Percentiles rank a stretch among this genome's conserved stretches.
Evolutionary conservation across 2,888 invertebrate species (phyloP).

Genomic region (Hydrotaea diabolus): DNA sequence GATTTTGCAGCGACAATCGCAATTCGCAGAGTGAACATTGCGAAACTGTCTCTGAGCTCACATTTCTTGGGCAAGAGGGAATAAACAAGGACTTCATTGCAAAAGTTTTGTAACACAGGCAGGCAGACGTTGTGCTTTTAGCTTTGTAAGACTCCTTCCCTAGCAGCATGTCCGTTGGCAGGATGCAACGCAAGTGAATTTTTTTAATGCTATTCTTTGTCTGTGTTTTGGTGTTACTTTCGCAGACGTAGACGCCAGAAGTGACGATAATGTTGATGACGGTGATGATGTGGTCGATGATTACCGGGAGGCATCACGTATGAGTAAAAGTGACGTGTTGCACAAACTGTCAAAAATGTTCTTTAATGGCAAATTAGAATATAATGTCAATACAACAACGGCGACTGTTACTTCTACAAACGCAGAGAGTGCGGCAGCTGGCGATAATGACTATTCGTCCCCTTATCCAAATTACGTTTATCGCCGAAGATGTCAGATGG

Average conservation of each 20-base stretch:
- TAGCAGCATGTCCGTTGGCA: background rate
- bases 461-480: conserved; percentile 71
- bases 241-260: conserved; percentile 35
- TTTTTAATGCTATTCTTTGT: conserved; percentile 44
- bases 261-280: conserved; percentile 18
- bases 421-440: background rate
- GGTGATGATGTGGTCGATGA: background rate
- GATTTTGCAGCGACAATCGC: too few species aligned
- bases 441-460: conserved; percentile 24
- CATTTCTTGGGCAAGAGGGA: too few species aligned
- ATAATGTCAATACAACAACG: conserved; percentile 25
- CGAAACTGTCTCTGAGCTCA: too few species aligned
- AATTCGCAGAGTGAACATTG: too few species aligned
- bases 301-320: conserved; percentile 23
- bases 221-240: conserved; percentile 38
- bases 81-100: too few species aligned
- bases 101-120: too few species aligned
- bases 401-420: conserved; percentile 8
- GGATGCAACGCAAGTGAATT: conserved; percentile 41
- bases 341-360: conserved; percentile 59
- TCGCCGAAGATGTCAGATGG: conserved; percentile 73
- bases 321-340: conserved; percentile 49
- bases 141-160: conserved; percentile 41
- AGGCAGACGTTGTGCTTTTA: conserved; percentile 8
- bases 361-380: conserved; percentile 44